Evolutionary conservation across 2,888 invertebrate species (phyloP).

Genomic region (Petrolisthes manimaculis): DNA sequence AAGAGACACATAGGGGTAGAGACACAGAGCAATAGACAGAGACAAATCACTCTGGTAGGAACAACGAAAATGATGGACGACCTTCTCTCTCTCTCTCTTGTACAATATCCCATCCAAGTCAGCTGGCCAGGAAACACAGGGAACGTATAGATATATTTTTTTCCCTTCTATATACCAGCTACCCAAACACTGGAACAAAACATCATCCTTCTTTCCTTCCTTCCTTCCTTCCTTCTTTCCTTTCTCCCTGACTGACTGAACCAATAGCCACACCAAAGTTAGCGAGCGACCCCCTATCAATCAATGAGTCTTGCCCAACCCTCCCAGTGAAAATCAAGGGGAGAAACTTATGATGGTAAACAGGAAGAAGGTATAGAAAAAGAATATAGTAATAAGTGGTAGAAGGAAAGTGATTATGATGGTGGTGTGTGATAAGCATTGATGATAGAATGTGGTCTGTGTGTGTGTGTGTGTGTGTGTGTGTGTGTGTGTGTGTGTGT

Average conservation of each 20-base stretch:
- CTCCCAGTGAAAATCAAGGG: not conserved
- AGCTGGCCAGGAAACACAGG: no score
- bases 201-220: not conserved
- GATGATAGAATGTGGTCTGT: no score
- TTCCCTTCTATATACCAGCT: no score
- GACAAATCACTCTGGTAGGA: no score
- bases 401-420: not conserved
- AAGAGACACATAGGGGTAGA: no score
- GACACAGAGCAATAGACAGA: no score
- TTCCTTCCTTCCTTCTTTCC: conserved; percentile 3
- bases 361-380: not conserved
- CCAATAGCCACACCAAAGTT: not conserved
- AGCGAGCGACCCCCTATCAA: not conserved
- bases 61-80: no score
- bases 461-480: not conserved
- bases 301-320: not conserved
- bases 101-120: no score
- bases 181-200: conserved; percentile 1
- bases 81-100: no score
- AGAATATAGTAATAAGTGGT: not conserved
- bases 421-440: not conserved
- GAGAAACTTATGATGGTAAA: not conserved
- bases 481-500: not conserved
- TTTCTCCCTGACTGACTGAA: conserved; percentile 1
- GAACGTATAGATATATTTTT: no score